Conservation (phyloP, 2,113 vertebrate species). For the Phycodurus eques region DNA sequence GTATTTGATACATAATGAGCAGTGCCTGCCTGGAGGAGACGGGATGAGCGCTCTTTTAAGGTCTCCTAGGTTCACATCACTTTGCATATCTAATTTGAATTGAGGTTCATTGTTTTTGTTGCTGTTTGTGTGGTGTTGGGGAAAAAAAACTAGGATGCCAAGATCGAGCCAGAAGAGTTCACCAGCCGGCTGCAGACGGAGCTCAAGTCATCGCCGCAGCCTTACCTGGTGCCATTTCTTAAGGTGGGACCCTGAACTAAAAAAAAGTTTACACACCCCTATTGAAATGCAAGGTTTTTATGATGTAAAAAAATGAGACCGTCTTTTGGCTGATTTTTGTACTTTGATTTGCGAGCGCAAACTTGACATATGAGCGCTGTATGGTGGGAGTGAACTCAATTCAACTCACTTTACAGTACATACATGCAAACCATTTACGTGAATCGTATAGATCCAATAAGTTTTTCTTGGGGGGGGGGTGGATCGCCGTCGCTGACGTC, state of each 20-base stretch:
- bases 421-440: too few species aligned
- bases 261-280: neutral
- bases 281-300: neutral
- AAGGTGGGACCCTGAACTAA: constrained; percentile 69
- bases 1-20: constrained; percentile 25
- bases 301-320: neutral
- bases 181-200: constrained; percentile 83
- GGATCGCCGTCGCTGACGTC: too few species aligned
- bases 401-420: too few species aligned
- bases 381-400: too few species aligned
- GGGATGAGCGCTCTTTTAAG: constrained; percentile 10
- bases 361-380: too few species aligned
- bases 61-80: constrained; percentile 8
- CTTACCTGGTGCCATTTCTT: constrained; percentile 87
- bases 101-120: neutral
- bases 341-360: too few species aligned
- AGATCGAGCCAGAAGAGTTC: constrained; percentile 87
- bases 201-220: constrained; percentile 87
- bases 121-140: neutral
- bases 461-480: too few species aligned
- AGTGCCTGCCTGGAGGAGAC: constrained; percentile 12
- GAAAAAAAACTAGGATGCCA: constrained; percentile 76
- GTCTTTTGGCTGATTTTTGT: too few species aligned
- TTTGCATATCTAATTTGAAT: constrained; percentile 14
- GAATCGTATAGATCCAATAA: too few species aligned